These are phyloP conservation scores for Nasonia oneida DNA, from an alignment of 2,888 invertebrate species.

Conservation along the genomic window DNA sequence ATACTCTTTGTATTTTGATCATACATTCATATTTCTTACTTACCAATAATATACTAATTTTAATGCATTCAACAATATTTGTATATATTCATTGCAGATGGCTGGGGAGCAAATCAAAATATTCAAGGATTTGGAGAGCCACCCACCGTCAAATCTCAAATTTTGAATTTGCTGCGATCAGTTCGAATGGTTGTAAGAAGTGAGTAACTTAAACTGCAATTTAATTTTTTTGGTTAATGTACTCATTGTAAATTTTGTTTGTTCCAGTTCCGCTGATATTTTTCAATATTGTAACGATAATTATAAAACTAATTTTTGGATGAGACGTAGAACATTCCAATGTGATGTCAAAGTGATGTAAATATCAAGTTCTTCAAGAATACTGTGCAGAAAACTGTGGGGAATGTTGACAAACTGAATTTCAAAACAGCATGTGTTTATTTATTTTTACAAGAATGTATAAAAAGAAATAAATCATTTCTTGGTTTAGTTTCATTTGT, in stretches of 20 bases:
- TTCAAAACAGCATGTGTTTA: slow-evolving; percentile 27
- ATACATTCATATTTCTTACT: not conserved
- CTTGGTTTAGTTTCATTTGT: not conserved
- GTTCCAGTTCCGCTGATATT: slow-evolving; percentile 95
- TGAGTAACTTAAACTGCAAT: slow-evolving; percentile 81
- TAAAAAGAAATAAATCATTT: slow-evolving; percentile 41
- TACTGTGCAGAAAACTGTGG: not conserved
- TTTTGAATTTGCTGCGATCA: slow-evolving; percentile 94
- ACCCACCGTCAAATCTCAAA: slow-evolving; percentile 91
- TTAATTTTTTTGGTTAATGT: not conserved
- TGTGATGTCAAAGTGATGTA: slow-evolving; percentile 61
- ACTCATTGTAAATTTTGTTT: slow-evolving; percentile 70
- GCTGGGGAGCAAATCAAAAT: slow-evolving; percentile 90
- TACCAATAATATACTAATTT: not conserved
- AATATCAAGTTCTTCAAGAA: slow-evolving; percentile 39
- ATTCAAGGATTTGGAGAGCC: slow-evolving; percentile 93
- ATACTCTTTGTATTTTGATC: not conserved
- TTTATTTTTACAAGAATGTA: slow-evolving; percentile 55
- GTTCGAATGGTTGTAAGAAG: slow-evolving; percentile 98
- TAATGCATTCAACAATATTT: not conserved
- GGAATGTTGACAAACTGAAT: slow-evolving; percentile 4
- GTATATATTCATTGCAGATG: slow-evolving; percentile 83
- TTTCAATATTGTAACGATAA: slow-evolving; percentile 91
- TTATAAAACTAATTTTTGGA: slow-evolving; percentile 93
- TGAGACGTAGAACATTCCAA: slow-evolving; percentile 77